Evolutionary conservation across 2,113 vertebrate genomes (phyloP).

Genomic region (Argyrosomus japonicus): DNA sequence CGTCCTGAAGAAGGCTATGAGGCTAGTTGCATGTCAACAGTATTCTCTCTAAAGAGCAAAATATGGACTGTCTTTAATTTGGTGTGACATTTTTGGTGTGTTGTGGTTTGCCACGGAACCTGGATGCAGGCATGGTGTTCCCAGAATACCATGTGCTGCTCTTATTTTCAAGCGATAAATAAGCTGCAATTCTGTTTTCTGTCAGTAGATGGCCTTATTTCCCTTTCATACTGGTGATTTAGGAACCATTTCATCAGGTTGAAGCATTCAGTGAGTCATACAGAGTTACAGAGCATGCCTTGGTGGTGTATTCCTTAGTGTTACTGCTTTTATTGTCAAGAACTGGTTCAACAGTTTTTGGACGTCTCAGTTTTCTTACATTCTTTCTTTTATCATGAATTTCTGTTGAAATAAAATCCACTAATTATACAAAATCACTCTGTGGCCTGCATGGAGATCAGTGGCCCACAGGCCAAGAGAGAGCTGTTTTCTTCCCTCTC

Average conservation of each 20-base stretch:
- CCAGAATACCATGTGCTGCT: background rate
- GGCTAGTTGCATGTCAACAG: background rate
- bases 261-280: background rate
- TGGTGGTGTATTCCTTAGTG: background rate
- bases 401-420: background rate
- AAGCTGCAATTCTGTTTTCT: conserved; percentile 15
- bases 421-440: background rate
- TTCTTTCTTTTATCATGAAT: background rate
- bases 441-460: background rate
- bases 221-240: background rate
- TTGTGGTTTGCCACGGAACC: too few relatives aligned
- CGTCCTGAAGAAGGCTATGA: background rate
- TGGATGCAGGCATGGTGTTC: too few relatives aligned
- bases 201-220: conserved; percentile 18
- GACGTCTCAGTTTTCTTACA: background rate
- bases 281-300: background rate
- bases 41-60: background rate
- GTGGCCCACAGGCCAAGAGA: too few relatives aligned
- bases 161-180: background rate
- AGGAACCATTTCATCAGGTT: background rate
- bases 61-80: background rate
- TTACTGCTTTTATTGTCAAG: background rate
- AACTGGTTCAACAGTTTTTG: background rate
- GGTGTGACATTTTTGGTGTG: background rate
- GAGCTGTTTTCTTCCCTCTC: background rate